Base-by-base conservation (phyloP, 2,888 invertebrate species). In the Thysanoteuthis rhombus region DNA sequence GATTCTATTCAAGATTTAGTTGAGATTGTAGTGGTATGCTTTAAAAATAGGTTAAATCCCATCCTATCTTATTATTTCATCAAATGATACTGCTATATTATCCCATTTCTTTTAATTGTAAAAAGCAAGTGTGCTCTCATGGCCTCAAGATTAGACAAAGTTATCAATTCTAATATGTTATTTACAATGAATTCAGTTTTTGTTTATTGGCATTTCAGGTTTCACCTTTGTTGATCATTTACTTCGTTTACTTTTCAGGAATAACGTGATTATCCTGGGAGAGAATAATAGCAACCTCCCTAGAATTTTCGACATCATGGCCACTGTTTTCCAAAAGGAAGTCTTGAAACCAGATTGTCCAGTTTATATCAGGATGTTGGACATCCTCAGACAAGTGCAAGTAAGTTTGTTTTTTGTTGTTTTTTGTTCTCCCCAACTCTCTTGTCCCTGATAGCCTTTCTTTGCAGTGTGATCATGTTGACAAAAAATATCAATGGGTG, bases 261-360 rank as follows among this genome's bases (percentile, higher is more conserved):
- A 99, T 96, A 98, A 99, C 97, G 98, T 98, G 39, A 97, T 98
- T 94, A 98, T 99, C 94, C 97, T 99, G 96, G 99, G 99, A 93
- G 98, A 98, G 94, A 98, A 99, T 96, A 98, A 99, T 96, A 98
- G 98, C 95, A 99, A 99, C 97, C 98, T 99, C 96, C 99, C 99
- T 94, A 98, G 98, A 95, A 98, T 99, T 95, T 98, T 99, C 95
- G 98, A 98, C 95, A 98, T 99, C 96, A 98, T 99, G 95, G 98
- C 99, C 0, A 99, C 99, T 97, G 98, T 99, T 1, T 98, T 99
- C 97, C 98, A 98, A 95, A 98, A 98, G 96, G 98, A 98, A 96
- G 99, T 98, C 89, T 98, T 99, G 95, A 98, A 98, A 92, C 97
- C 98, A 8, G 98, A 98, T 93, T 96, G 98, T 96, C 98, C 98